Base-by-base conservation (phyloP, 2,888 invertebrate species). In the Sisyra terminalis region DNA sequence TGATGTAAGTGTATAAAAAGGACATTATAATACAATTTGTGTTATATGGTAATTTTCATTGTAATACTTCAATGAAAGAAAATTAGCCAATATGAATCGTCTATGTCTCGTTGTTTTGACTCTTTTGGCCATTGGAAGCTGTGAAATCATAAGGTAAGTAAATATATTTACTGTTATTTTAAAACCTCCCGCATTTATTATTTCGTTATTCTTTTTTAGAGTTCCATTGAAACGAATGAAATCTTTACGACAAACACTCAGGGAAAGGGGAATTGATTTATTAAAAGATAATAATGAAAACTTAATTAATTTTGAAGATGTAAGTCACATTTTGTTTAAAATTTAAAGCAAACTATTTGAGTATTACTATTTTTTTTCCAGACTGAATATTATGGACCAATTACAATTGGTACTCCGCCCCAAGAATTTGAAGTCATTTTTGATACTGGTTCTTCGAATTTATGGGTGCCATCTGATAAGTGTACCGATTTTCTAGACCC, bases 391-490 rank as follows among this genome's bases (percentile, higher is more conserved):
- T 96, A 86, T 67, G 97, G 96, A 10, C 78, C 78, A 2, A 93
- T 97, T 53, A 67, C 75, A 1, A 85, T 97, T 64, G 97, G 97
- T 45, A 78, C 73, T 35, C 97, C 97, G 14, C 82, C 88, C 43
- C 97, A 97, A 66, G 70, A 66, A 10, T 97, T 97, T 65, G 83
- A 79, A 55, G 96, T 97, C 47, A 84, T 98, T 45, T 98, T 98
- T 66, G 98, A 98, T 65, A 98, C 97, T 1, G 98, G 98, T 48
- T 97, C 96, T 3, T 93, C 96, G 34, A 98, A 99, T 65, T 72
- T 99, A 43, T 98, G 98, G 98, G 82, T 98, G 45, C 97, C 98
- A 3, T 96, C 96, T 9, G 93, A 94, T 66, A 83, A 96, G 60
- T 99, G 98, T 60, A 80, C 87, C 58, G 24, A 24, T 5, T 72